Evolutionary conservation across 2,888 invertebrate species (phyloP).

Genomic region (Drosophila conformis): DNA sequence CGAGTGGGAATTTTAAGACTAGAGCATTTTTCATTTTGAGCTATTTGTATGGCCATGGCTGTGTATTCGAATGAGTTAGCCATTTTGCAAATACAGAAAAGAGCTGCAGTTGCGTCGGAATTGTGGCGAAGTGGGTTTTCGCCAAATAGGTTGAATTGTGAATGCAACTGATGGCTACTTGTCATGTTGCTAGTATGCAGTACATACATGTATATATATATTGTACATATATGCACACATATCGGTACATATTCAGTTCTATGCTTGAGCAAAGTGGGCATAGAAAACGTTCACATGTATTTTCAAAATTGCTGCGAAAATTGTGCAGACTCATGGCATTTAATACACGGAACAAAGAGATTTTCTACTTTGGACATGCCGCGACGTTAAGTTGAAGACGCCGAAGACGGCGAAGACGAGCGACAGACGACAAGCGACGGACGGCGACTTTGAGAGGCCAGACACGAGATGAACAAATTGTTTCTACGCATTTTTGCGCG

Average conservation of each 20-base stretch:
- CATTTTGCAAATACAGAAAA: background rate
- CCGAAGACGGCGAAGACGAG: conserved; percentile 7
- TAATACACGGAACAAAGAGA: conserved; percentile 66
- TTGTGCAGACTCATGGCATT: conserved; percentile 71
- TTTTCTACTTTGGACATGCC: conserved; percentile 63
- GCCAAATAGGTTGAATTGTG: background rate
- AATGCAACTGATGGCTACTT: background rate
- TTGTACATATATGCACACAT: background rate
- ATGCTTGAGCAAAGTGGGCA: background rate
- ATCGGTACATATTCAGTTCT: background rate
- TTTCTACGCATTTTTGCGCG: conserved; percentile 59
- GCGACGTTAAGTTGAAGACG: conserved; percentile 30
- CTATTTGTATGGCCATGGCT: background rate
- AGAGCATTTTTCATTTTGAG: background rate
- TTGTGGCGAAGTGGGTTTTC: background rate
- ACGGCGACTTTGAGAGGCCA: conserved; percentile 41
- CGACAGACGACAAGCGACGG: background rate
- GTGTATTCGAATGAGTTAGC: background rate
- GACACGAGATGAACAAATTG: conserved; percentile 50
- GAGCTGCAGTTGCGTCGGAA: background rate
- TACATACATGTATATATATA: background rate
- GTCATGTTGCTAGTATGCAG: background rate
- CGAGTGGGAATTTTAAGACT: too few relatives aligned
- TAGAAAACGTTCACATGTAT: conserved; percentile 1
- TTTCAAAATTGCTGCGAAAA: conserved; percentile 53